These are phyloP conservation scores for Epinotia ramella DNA, from an alignment of 2,888 invertebrate species.

Conservation along the genomic window DNA sequence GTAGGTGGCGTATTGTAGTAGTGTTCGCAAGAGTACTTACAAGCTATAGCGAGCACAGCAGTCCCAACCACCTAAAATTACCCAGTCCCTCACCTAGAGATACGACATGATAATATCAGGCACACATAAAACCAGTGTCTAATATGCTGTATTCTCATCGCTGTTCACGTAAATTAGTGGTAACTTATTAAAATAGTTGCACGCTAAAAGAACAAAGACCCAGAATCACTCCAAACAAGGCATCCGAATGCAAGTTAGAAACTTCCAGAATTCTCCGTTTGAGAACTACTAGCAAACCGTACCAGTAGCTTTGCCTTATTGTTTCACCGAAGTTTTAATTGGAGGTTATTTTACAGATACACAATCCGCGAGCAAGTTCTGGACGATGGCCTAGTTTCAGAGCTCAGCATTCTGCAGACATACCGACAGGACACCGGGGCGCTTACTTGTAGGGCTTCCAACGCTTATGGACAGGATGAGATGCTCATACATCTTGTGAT, in stretches of 20 bases:
- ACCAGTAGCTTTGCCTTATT: slow-evolving; percentile 28
- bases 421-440: slow-evolving; percentile 95
- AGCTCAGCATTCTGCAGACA: slow-evolving; percentile 93
- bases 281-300: slow-evolving; percentile 13
- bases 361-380: slow-evolving; percentile 91
- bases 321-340: slow-evolving; percentile 34
- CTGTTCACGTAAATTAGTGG: neutral
- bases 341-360: slow-evolving; percentile 77
- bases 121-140: neutral
- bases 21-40: neutral
- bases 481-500: slow-evolving; percentile 96
- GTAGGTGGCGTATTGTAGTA: no score
- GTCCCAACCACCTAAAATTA: neutral
- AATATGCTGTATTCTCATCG: neutral
- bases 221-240: slow-evolving; percentile 13
- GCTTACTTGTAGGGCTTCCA: slow-evolving; percentile 94
- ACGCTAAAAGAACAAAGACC: slow-evolving; percentile 14
- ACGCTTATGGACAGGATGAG: slow-evolving; percentile 95
- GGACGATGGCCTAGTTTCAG: slow-evolving; percentile 93
- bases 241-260: slow-evolving; percentile 12
- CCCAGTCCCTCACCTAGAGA: neutral
- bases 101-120: neutral
- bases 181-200: slow-evolving; percentile 8
- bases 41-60: neutral
- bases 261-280: slow-evolving; percentile 18